phyloP scores from a whole-genome alignment of 2,888 invertebrate genomes.

The Mesorhabditis sp. region DNA sequence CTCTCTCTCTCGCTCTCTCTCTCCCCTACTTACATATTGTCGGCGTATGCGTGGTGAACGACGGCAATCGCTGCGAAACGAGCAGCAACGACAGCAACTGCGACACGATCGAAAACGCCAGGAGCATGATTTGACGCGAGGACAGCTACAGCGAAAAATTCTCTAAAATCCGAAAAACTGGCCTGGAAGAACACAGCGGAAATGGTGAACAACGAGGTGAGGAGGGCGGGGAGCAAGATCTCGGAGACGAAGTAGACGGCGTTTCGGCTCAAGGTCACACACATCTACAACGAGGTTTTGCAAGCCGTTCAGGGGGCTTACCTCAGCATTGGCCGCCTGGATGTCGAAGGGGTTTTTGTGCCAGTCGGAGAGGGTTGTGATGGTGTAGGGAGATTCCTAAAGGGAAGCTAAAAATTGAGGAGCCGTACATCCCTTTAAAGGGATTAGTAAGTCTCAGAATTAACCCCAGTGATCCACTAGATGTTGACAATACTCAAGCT shows the following conservation, averaged over 20 bases:
- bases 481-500: not conserved
- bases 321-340: slow-evolving; percentile 52
- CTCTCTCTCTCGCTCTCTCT: not conserved
- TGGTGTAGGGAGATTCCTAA: slow-evolving; percentile 47
- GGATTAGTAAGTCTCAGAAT: not conserved
- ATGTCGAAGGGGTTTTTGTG: slow-evolving; percentile 56
- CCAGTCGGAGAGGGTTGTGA: slow-evolving; percentile 55
- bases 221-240: slow-evolving; percentile 53
- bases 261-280: slow-evolving; percentile 20
- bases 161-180: not conserved
- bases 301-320: slow-evolving; percentile 35
- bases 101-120: slow-evolving; percentile 47
- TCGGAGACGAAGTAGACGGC: slow-evolving; percentile 54
- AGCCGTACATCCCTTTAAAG: too few relatives aligned
- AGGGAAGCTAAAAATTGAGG: slow-evolving; percentile 22
- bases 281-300: not conserved
- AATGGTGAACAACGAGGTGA: slow-evolving; percentile 50
- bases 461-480: too few relatives aligned
- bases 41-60: slow-evolving; percentile 54
- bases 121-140: slow-evolving; percentile 45
- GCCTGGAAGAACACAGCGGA: slow-evolving; percentile 52
- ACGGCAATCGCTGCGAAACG: slow-evolving; percentile 49
- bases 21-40: slow-evolving; percentile 45
- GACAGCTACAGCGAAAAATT: slow-evolving; percentile 34
- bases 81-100: slow-evolving; percentile 50